Evolutionary conservation across 2,113 vertebrate genomes (phyloP), one percentile per base, ranked within the genome.

Genomic region (Morone chrysops): DNA sequence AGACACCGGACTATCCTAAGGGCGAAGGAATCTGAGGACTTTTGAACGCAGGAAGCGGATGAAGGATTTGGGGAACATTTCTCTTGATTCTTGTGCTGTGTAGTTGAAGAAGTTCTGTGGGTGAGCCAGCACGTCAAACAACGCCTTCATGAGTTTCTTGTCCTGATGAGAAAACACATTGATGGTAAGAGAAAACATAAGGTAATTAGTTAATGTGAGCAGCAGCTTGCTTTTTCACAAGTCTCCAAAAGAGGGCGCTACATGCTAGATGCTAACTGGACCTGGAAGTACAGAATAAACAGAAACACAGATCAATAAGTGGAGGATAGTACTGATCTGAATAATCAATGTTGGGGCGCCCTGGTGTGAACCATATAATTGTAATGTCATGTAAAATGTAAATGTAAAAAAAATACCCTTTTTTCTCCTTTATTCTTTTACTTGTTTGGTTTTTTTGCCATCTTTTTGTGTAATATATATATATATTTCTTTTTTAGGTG

Each of bases 81-180:
- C 97, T 91, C 97, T 95, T n/a, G 98, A 99, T 88, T 99, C 98
- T 75, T 99, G 97, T 38, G 97, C 97, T n/a, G 98, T 99, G 92
- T 99, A 99, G 94, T 98, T 99, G 93, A 99, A 99, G 92, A 99
- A 99, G 93, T 99, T 99, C 92, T 99, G 98, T 9, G 98, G 98
- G 89, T 99, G 97, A 0, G 98, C 98, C 94, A 99, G 91, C 69
- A 99, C 98, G 0, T 99, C 98, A 92, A 99, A 99, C 86, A 99
- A 85, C 0, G 97, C 97, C 94, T 97, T 99, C 96, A 99, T 99
- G 69, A 99, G 96, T 79, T 99, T 99, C 95, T 99, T 99, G 95
- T 99, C 98, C 98, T 99, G 93, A 67, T 82, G 91, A 94, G 76
- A 87, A 75, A 92, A 92, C 0, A 2, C 0, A 50, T 3, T 25